These are phyloP conservation scores for Apostichopus californicus DNA, from an alignment of 35 echinoderm and acorn worm species.

Conservation along the genomic window DNA sequence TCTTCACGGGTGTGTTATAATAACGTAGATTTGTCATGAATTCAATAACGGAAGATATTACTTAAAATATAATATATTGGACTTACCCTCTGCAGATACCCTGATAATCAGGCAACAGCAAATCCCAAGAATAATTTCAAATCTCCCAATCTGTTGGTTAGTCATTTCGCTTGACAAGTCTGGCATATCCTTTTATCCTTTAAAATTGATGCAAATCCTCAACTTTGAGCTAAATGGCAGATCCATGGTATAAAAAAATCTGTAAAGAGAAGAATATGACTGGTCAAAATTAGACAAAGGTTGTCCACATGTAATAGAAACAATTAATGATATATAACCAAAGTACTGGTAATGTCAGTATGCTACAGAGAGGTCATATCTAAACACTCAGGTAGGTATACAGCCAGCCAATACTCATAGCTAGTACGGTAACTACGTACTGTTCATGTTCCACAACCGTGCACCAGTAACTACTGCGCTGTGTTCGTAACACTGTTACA, in stretches of 20 bases:
- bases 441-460: no score
- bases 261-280: neutral
- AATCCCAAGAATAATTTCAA: constrained; percentile 16
- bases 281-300: no score
- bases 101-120: neutral
- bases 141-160: neutral
- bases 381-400: no score
- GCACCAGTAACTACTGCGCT: no score
- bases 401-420: no score
- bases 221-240: neutral
- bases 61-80: neutral
- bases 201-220: neutral
- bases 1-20: neutral
- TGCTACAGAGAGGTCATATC: no score
- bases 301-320: no score
- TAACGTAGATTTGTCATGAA: neutral
- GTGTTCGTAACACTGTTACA: no score
- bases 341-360: no score
- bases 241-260: constrained; percentile 42
- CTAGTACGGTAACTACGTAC: no score
- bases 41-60: neutral
- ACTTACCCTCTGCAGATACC: constrained; percentile 44
- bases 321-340: no score
- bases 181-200: neutral
- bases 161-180: neutral